A percentile compares a stretch with the other conserved stretches of the same genome.
phyloP scores from a whole-genome alignment of 1,140 invertebrate species.

The Cotesia typhae region DNA sequence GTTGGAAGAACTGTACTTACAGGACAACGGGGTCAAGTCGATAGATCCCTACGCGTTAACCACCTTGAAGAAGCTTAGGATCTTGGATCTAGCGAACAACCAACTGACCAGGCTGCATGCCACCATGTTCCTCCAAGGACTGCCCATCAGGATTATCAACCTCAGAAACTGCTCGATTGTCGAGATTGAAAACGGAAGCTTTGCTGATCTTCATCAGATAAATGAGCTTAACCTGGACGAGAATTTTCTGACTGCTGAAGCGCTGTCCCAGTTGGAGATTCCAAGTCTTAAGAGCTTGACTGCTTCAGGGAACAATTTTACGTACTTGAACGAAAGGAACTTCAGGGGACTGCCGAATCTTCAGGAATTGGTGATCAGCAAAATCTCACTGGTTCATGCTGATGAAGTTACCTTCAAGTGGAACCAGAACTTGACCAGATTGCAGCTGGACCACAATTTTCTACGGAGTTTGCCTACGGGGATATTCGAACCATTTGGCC shows the following conservation, averaged over 20 bases:
- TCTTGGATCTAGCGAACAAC: constrained; percentile 74
- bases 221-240: constrained; percentile 76
- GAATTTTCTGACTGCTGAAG: constrained; percentile 76
- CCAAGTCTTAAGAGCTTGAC: constrained; percentile 76
- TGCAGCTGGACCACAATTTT: constrained; percentile 78
- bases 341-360: constrained; percentile 79
- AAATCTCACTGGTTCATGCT: constrained; percentile 73
- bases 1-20: constrained; percentile 73
- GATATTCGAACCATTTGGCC: constrained; percentile 74
- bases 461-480: constrained; percentile 72
- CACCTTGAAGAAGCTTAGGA: constrained; percentile 69
- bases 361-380: constrained; percentile 75
- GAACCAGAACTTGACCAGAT: constrained; percentile 76
- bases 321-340: constrained; percentile 71
- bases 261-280: constrained; percentile 75
- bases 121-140: constrained; percentile 70
- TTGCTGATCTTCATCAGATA: constrained; percentile 72
- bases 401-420: constrained; percentile 76
- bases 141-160: constrained; percentile 69
- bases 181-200: constrained; percentile 72
- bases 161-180: constrained; percentile 71
- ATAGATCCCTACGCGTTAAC: constrained; percentile 71
- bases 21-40: constrained; percentile 67
- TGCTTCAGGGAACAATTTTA: constrained; percentile 82
- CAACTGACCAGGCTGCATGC: constrained; percentile 66